Conservation (phyloP, 2,113 vertebrate species). For the Gasterosteus nipponicus region DNA sequence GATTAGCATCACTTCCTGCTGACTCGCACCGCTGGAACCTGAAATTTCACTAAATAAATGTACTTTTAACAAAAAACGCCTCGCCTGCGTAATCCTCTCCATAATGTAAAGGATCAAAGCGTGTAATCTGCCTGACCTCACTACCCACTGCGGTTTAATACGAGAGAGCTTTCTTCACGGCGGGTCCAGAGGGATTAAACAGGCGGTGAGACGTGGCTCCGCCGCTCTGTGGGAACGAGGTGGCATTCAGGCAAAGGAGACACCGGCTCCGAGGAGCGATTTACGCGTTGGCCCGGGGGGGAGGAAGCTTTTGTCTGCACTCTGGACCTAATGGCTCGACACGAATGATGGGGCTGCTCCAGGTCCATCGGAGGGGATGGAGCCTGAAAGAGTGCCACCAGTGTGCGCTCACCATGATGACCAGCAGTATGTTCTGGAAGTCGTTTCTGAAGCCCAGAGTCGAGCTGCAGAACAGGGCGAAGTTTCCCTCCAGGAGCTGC, state of each 20-base stretch:
- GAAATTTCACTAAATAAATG: conserved; percentile 38
- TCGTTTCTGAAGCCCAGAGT: conserved; percentile 92
- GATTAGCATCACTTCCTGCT: conserved; percentile 27
- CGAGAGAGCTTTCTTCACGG: background rate
- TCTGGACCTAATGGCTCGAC: conserved; percentile 22
- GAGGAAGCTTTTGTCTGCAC: conserved; percentile 47
- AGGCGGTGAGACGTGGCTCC: conserved; percentile 18
- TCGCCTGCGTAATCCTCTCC: conserved; percentile 59
- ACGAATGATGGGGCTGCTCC: conserved; percentile 11
- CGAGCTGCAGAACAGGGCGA: conserved; percentile 94
- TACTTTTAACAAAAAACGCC: conserved; percentile 9
- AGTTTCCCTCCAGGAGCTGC: conserved; percentile 97
- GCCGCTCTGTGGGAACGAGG: conserved; percentile 61
- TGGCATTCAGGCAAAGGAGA: conserved; percentile 56
- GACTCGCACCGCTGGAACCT: background rate
- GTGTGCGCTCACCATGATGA: conserved; percentile 89
- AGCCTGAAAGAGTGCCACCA: background rate
- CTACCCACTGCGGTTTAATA: conserved; percentile 39
- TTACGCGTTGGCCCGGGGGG: conserved; percentile 36
- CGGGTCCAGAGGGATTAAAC: background rate
- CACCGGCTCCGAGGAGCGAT: conserved; percentile 25
- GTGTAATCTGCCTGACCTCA: conserved; percentile 60
- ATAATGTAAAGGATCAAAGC: conserved; percentile 66
- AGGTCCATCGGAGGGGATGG: background rate
- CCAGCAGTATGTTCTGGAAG: conserved; percentile 96